Conservation (phyloP, 2,113 vertebrate genomes). For the Labeo catla region DNA sequence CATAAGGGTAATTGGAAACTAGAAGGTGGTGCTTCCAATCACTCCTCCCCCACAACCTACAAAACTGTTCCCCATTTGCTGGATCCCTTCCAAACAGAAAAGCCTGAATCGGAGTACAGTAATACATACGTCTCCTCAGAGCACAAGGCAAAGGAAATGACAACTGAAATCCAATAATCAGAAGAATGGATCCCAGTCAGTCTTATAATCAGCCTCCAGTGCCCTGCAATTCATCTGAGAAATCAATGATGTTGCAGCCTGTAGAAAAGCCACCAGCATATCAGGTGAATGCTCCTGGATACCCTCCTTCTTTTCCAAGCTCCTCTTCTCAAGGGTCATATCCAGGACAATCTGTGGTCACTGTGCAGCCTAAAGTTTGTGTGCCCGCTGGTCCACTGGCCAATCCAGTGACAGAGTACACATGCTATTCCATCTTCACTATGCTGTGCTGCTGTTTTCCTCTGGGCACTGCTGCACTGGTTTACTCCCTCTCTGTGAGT, state of each 20-base stretch:
- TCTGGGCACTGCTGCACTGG: conserved; percentile 63
- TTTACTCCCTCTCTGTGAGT: neutral
- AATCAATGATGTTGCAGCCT: too few species aligned
- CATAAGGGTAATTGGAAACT: too few species aligned
- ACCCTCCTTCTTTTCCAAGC: too few species aligned
- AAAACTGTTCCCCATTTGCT: neutral
- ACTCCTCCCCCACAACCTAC: neutral
- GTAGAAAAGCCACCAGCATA: too few species aligned
- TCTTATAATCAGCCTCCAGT: neutral
- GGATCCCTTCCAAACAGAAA: neutral
- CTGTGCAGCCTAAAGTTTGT: conserved; percentile 62
- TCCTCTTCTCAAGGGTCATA: neutral
- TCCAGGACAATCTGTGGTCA: conserved; percentile 48
- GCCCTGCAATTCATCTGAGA: too few species aligned
- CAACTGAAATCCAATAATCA: neutral
- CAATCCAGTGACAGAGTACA: conserved; percentile 50
- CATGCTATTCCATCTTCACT: conserved; percentile 16
- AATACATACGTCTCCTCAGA: neutral
- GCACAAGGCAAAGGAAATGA: neutral
- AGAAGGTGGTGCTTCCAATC: too few species aligned
- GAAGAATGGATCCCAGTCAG: conserved; percentile 58
- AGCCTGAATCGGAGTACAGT: neutral
- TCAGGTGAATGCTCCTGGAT: too few species aligned
- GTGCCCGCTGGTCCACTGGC: conserved; percentile 43
- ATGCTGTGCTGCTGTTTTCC: conserved; percentile 61